A percentile compares a stretch with the other conserved stretches of the same genome.
These are phyloP conservation scores for Chrysotoxum bicinctum DNA, from an alignment of 2,888 invertebrate species.

Conservation along the genomic window DNA sequence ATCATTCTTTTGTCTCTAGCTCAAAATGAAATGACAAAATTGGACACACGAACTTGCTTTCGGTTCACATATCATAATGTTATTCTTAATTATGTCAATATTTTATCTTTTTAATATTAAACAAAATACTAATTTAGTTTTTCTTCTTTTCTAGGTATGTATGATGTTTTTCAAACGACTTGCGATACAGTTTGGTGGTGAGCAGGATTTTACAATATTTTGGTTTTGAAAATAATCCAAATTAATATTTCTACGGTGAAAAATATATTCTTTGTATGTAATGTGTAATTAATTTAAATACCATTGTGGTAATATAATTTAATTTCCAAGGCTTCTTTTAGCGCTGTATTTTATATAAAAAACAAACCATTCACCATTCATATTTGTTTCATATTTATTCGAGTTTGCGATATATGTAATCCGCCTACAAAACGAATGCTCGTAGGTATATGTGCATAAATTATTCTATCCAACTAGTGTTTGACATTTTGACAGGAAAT, in stretches of 20 bases:
- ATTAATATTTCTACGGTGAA: not conserved
- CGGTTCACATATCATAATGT: too few species aligned
- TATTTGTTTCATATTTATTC: not conserved
- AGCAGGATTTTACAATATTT: not conserved
- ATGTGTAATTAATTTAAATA: not conserved
- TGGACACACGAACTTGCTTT: too few species aligned
- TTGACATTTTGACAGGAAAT: slow-evolving; percentile 58
- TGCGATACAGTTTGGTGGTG: not conserved
- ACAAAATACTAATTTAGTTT: too few species aligned
- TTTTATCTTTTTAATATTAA: too few species aligned
- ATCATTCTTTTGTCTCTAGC: too few species aligned
- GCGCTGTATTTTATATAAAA: not conserved
- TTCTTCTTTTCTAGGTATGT: too few species aligned
- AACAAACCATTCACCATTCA: not conserved
- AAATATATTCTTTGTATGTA: not conserved
- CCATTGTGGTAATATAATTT: not conserved
- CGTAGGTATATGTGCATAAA: not conserved
- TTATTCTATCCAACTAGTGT: slow-evolving; percentile 19
- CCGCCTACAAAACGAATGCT: not conserved
- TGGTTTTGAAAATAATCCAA: not conserved
- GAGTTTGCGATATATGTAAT: slow-evolving; percentile 1
- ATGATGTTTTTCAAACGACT: too few species aligned
- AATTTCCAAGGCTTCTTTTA: slow-evolving; percentile 1
- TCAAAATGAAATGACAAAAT: too few species aligned
- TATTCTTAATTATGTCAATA: too few species aligned